A percentile compares a stretch with the other conserved stretches of the same genome.
Conservation (phyloP, 1,140 invertebrate genomes). For the Goniozus legneri region DNA sequence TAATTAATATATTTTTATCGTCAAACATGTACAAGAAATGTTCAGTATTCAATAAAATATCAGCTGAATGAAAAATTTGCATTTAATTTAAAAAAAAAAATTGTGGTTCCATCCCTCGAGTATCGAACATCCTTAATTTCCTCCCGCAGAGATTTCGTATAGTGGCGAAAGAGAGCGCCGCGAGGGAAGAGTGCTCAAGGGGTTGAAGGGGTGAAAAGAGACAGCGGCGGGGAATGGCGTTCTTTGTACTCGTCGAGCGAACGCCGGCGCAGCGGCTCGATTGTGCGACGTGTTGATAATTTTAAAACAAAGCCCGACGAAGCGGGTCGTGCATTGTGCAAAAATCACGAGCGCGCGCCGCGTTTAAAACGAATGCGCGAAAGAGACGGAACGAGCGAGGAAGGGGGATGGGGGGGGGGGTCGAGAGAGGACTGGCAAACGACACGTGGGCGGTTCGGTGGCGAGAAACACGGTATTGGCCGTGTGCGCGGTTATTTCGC, state of each 20-base stretch:
- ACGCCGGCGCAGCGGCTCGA: conserved; percentile 40
- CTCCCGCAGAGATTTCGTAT: too few relatives aligned
- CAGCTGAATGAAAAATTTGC: too few relatives aligned
- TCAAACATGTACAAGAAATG: too few relatives aligned
- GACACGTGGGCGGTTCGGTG: neutral
- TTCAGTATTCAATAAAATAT: too few relatives aligned
- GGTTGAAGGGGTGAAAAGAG: too few relatives aligned
- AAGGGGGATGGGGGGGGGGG: conserved; percentile 14
- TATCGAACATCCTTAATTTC: too few relatives aligned
- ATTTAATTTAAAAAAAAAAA: too few relatives aligned
- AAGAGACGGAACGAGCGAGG: conserved; percentile 22
- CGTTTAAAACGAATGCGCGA: too few relatives aligned
- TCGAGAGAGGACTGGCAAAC: conserved; percentile 5
- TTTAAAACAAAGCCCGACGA: conserved; percentile 46
- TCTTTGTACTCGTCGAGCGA: conserved; percentile 38
- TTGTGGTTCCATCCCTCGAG: too few relatives aligned
- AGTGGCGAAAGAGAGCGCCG: conserved; percentile 15
- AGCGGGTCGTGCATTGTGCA: conserved; percentile 42
- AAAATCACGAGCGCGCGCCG: conserved; percentile 40
- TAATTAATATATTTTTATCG: too few relatives aligned
- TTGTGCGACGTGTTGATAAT: conserved; percentile 54
- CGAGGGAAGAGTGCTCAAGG: neutral
- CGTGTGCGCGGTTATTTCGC: neutral
- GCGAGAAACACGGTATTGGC: conserved; percentile 13
- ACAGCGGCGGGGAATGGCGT: too few relatives aligned